Evolutionary conservation across 2,888 invertebrate species (phyloP).

Genomic region (Lydus trimaculatus): DNA sequence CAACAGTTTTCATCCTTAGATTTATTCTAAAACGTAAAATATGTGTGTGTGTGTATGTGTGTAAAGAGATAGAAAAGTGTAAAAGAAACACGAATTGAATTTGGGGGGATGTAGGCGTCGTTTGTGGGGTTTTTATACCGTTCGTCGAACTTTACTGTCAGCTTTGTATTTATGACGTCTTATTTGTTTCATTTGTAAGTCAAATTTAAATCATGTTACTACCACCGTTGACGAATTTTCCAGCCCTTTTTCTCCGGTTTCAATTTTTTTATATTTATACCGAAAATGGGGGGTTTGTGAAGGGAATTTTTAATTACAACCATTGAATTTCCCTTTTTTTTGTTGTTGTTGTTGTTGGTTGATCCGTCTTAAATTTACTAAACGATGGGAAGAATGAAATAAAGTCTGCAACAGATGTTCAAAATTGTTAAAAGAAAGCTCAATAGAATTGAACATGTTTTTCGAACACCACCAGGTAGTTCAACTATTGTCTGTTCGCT

Average conservation of each 20-base stretch:
- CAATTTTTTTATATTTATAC: background rate
- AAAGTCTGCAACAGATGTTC: background rate
- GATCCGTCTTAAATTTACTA: no score
- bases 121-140: background rate
- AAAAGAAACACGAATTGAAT: background rate
- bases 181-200: background rate
- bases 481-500: background rate
- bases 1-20: background rate
- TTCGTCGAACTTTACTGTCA: slow-evolving; percentile 3
- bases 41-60: no score
- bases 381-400: background rate
- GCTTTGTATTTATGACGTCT: slow-evolving; percentile 5
- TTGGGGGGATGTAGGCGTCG: background rate
- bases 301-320: background rate
- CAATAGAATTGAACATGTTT: background rate
- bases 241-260: background rate
- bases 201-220: background rate
- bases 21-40: background rate
- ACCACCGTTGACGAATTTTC: background rate
- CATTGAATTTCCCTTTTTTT: no score
- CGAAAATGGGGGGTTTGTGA: background rate
- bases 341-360: no score
- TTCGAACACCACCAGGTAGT: background rate
- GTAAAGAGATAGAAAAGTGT: no score
- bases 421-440: background rate